Percentiles rank a stretch among this genome's conserved stretches.
phyloP scores from a whole-genome alignment of 2,888 invertebrate species.

The Leucoptera coffeella region DNA sequence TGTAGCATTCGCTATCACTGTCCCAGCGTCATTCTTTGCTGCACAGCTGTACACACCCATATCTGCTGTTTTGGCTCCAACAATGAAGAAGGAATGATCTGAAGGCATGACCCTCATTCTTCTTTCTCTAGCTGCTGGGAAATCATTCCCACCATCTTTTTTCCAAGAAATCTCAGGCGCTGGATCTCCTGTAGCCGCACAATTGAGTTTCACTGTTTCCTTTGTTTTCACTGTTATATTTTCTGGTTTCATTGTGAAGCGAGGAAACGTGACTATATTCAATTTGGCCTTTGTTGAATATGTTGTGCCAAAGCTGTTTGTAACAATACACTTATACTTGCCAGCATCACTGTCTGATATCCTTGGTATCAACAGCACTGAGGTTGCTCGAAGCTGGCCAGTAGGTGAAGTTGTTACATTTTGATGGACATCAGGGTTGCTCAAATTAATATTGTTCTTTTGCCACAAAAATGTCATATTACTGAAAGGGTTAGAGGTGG shows the following conservation, averaged over 20 bases:
- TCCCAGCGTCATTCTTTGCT: conserved; percentile 85
- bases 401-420: conserved; percentile 36
- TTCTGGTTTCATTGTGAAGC: conserved; percentile 75
- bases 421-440: conserved; percentile 36
- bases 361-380: conserved; percentile 66
- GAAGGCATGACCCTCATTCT: conserved; percentile 88
- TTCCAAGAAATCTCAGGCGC: conserved; percentile 85
- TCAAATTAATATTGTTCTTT: conserved; percentile 65
- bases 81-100: conserved; percentile 88
- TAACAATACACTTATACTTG: conserved; percentile 88
- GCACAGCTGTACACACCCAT: conserved; percentile 92
- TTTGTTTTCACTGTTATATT: conserved; percentile 83
- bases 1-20: conserved; percentile 79
- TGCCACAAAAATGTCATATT: conserved; percentile 82
- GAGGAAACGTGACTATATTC: conserved; percentile 81
- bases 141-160: conserved; percentile 89
- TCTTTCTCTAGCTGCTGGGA: conserved; percentile 90
- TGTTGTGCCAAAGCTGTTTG: conserved; percentile 82
- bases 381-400: conserved; percentile 62
- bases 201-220: conserved; percentile 80
- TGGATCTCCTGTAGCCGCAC: conserved; percentile 86
- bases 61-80: conserved; percentile 83
- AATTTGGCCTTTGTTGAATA: conserved; percentile 84
- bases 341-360: conserved; percentile 79
- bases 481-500: conserved; percentile 70